Evolutionary conservation across 2,888 invertebrate species (phyloP).

Genomic region (Drosophila fulvimacula): DNA sequence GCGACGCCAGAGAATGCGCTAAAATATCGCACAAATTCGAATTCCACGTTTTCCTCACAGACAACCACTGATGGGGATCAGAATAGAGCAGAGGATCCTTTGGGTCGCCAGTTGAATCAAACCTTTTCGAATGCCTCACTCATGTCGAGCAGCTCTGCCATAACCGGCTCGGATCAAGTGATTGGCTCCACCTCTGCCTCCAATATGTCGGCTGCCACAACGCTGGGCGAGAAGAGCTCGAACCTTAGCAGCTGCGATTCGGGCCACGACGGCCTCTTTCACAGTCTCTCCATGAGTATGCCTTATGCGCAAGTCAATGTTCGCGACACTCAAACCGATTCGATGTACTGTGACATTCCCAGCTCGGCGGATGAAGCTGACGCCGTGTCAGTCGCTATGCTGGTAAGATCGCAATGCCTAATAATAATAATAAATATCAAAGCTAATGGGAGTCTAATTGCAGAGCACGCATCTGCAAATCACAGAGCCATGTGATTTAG

Average conservation of each 20-base stretch:
- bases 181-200: conserved; percentile 52
- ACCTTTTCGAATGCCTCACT: conserved; percentile 74
- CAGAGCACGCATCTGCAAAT: conserved; percentile 61
- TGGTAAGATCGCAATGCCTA: conserved; percentile 38
- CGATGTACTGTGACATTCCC: conserved; percentile 72
- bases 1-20: conserved; percentile 69
- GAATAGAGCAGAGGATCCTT: conserved; percentile 22
- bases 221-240: conserved; percentile 71
- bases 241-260: conserved; percentile 82
- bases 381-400: conserved; percentile 46
- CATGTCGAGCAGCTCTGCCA: conserved; percentile 61
- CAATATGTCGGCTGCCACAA: conserved; percentile 55
- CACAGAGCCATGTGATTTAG: conserved; percentile 41
- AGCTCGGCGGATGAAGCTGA: conserved; percentile 68
- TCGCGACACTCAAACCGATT: conserved; percentile 60
- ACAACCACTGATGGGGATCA: conserved; percentile 45
- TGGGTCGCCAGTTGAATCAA: conserved; percentile 67
- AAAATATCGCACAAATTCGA: conserved; percentile 64
- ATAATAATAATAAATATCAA: not conserved
- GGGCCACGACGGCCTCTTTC: conserved; percentile 81
- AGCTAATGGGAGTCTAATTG: conserved; percentile 4
- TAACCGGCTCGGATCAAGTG: conserved; percentile 61
- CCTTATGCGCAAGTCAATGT: conserved; percentile 44
- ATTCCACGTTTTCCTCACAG: conserved; percentile 65
- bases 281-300: conserved; percentile 75